Evolutionary conservation across 30 jellyfish, hydroid and myxozoan genomes (phyloP), one percentile per base, ranked within the genome.

Genomic region (Aurelia aurita): DNA sequence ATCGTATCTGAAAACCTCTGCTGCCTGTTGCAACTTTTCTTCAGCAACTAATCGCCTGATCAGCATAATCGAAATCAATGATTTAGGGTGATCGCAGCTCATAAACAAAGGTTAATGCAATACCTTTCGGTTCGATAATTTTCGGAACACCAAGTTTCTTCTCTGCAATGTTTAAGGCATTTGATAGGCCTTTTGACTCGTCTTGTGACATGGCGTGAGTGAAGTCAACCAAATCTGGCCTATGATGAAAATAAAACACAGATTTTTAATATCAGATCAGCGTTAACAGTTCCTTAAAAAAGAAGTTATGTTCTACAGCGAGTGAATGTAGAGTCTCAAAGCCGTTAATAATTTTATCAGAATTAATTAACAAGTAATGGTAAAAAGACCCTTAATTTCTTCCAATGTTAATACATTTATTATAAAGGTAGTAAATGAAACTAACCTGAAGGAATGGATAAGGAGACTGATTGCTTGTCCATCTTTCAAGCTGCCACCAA

Each of bases 211-310:
- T 77, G 6, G 96, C 96, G 9, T 78, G 91, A 7, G 79, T n/a
- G 61, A 71, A 85, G 58, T 76, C 84, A 16, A 91, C 75, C 63
- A 91, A 25, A 53, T 91, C 98, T 16, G 98, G 98, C 88, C 98
- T 91, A 43, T 22, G 79, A 61, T 5, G 8, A 27, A 59, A 45
- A 49, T 13, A 68, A 64, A 27, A 44, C 3, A 27, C 19, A 8
- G 0, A 8, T 22, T 31, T 3, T 39, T 39, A 39, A 39, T 39
- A 39, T 39, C 51, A 39, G 51, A 39, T 39, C 51, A 39, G 12
- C 51, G 51, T 39, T 6, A 6, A 39, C 51, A 35, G 7, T 39
- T 39, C 15, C 47, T 35, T 35, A 35, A 39, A 39, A 0, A 6
- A 39, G 51, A 5, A n/a, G n/a, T n/a, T n/a, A 39, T 39, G 9